These are phyloP conservation scores for Tretioscincus oriximinensis DNA, from an alignment of 2,113 vertebrate genomes.

Conservation along the genomic window DNA sequence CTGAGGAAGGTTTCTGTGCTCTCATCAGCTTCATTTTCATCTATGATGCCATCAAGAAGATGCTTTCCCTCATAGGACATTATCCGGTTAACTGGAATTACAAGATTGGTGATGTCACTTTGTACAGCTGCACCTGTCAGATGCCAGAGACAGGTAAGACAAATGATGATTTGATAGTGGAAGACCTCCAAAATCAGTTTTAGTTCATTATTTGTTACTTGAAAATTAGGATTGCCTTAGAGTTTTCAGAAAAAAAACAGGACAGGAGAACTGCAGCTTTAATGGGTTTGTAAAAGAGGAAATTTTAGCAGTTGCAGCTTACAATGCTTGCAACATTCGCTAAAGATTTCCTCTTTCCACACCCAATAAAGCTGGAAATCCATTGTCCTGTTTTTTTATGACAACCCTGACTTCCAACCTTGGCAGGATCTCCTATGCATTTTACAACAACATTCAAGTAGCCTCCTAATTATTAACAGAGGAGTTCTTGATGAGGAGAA, in stretches of 20 bases:
- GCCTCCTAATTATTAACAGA: too few species aligned
- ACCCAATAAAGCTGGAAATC: too few species aligned
- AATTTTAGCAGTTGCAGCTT: too few species aligned
- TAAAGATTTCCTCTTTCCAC: too few species aligned
- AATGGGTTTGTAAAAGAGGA: too few species aligned
- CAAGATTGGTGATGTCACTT: slow-evolving; percentile 52
- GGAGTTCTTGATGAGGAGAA: too few species aligned
- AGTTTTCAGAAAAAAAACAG: too few species aligned
- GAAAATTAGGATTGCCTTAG: too few species aligned
- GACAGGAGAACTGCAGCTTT: too few species aligned
- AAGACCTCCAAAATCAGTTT: background rate
- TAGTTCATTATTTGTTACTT: too few species aligned
- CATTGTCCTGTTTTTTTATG: too few species aligned
- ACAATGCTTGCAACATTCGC: background rate
- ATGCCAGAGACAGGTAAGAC: slow-evolving; percentile 51
- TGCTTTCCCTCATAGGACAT: slow-evolving; percentile 70
- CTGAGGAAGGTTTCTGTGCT: slow-evolving; percentile 80
- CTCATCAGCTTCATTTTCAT: slow-evolving; percentile 84
- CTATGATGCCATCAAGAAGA: slow-evolving; percentile 78
- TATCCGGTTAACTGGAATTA: slow-evolving; percentile 77
- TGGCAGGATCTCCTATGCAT: background rate
- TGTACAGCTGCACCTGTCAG: slow-evolving; percentile 72
- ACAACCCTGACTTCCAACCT: too few species aligned
- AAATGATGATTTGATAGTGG: background rate
- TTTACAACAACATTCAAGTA: background rate